A percentile compares a stretch with the other conserved stretches of the same genome.
phyloP scores from a whole-genome alignment of 2,113 vertebrate genomes.

The Seriola aureovittata region DNA sequence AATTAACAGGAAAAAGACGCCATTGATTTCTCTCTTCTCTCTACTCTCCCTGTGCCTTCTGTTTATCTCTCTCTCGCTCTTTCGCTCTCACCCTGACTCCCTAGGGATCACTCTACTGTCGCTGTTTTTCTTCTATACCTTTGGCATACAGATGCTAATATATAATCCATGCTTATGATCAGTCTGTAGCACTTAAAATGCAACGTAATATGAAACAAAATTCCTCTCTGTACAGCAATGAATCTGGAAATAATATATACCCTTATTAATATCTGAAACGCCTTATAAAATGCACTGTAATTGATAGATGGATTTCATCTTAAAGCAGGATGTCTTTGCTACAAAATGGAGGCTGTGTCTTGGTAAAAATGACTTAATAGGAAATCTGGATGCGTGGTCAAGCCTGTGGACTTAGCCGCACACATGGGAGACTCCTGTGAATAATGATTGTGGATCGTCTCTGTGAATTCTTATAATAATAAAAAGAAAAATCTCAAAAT shows the following conservation, averaged over 20 bases:
- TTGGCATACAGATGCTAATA: conserved; percentile 59
- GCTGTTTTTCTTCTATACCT: conserved; percentile 55
- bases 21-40: conserved; percentile 73
- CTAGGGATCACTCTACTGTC: conserved; percentile 51
- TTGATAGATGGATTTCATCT: conserved; percentile 23
- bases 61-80: conserved; percentile 48
- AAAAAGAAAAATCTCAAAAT: conserved; percentile 3
- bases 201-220: conserved; percentile 54
- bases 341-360: conserved; percentile 39
- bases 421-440: conserved; percentile 28
- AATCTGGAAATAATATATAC: not conserved
- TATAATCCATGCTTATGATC: conserved; percentile 68
- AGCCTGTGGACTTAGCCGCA: conserved; percentile 19
- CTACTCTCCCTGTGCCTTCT: conserved; percentile 51
- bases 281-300: conserved; percentile 15
- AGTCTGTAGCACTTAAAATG: conserved; percentile 36
- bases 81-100: conserved; percentile 39
- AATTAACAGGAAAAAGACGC: conserved; percentile 73
- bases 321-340: conserved; percentile 15
- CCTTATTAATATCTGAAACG: conserved; percentile 18
- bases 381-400: conserved; percentile 50
- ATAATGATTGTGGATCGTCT: conserved; percentile 35
- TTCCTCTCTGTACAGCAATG: not conserved
- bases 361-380: conserved; percentile 25
- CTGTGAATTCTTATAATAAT: not conserved